Base-by-base conservation (phyloP, 2,797 vertebrate species). In the Cyclura pinguis region DNA sequence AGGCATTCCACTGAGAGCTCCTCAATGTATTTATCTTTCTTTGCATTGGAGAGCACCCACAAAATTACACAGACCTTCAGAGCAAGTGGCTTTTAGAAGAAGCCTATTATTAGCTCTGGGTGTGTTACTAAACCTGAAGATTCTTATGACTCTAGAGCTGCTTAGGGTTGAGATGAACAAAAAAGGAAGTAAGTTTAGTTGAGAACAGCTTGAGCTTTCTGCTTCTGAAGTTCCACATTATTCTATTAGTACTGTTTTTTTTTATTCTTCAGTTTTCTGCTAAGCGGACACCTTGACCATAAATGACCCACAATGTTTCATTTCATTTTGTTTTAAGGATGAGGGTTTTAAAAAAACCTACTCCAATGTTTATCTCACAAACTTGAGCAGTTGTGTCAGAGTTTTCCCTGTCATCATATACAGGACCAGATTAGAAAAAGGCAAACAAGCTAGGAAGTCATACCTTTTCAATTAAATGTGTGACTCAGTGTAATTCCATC, bases 61-160 rank as follows among this genome's bases (percentile, higher is more conserved):
- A 55, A 85, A 89, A 85, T 76, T 85, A n/a, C 88, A 73, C 12
- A 91, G 87, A 73, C 27, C 80, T 77, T 62, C 42, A 67, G n/a
- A 12, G 32, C 27, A n/a, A 84, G 84, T 82, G 1, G 18, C 84
- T 92, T 87, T 62, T 84, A 80, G 42, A 69, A 57, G 87, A 92
- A 83, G 73, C 7, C 35, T 90, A 14, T 80, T 91, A 50, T 83
- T 88, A n/a, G 69, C 74, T 92, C 57, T 13, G 6, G 16, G 1
- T 59, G 74, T 38, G 81, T 89, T 64, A 38, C 57, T 78, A 35
- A n/a, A 32, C 47, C n/a, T 42, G 32, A 35, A 42, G 38, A 20
- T 69, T 73, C 82, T 78, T n/a, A 18, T 67, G 50, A 42, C 35
- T 84, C 42, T 16, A 18, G 69, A 74, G 93, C 80, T 10, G 82